phyloP scores from a whole-genome alignment of 2,888 invertebrate genomes.

The Archips xylosteana region DNA sequence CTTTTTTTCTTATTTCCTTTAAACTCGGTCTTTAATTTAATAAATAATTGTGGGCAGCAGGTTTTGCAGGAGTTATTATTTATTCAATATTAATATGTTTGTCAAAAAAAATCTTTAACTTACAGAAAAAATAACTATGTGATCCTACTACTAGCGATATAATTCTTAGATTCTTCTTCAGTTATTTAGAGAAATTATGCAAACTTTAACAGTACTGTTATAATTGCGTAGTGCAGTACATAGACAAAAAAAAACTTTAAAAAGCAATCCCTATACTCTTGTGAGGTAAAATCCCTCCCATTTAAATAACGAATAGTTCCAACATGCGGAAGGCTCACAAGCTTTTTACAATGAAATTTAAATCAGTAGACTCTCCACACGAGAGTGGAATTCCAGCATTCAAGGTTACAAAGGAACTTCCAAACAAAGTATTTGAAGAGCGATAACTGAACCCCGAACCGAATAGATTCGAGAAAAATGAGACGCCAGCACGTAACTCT shows the following conservation, averaged over 20 bases:
- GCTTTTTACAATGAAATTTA: slow-evolving; percentile 38
- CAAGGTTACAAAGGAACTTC: slow-evolving; percentile 80
- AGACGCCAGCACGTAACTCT: slow-evolving; percentile 51
- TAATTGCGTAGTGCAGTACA: too few relatives aligned
- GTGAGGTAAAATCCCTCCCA: slow-evolving; percentile 17
- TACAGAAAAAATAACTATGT: too few relatives aligned
- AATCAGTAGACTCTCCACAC: slow-evolving; percentile 46
- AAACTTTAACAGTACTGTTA: too few relatives aligned
- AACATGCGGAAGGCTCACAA: slow-evolving; percentile 22
- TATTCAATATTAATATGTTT: too few relatives aligned
- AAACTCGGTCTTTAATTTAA: background rate
- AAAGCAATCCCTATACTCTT: background rate
- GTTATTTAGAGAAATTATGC: too few relatives aligned
- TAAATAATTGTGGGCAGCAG: too few relatives aligned
- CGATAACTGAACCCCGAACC: slow-evolving; percentile 73
- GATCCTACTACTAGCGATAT: too few relatives aligned
- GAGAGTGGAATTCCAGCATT: slow-evolving; percentile 68
- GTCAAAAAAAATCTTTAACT: too few relatives aligned
- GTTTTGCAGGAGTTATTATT: too few relatives aligned
- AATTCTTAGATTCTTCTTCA: too few relatives aligned
- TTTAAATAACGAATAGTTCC: slow-evolving; percentile 34
- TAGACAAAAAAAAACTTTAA: background rate
- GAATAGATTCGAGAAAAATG: slow-evolving; percentile 57
- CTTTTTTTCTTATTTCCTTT: background rate
- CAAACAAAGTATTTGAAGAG: slow-evolving; percentile 78